Evolutionary conservation across 2,113 vertebrate species (phyloP), one percentile per base, ranked within the genome.

Genomic region (Melospiza georgiana): DNA sequence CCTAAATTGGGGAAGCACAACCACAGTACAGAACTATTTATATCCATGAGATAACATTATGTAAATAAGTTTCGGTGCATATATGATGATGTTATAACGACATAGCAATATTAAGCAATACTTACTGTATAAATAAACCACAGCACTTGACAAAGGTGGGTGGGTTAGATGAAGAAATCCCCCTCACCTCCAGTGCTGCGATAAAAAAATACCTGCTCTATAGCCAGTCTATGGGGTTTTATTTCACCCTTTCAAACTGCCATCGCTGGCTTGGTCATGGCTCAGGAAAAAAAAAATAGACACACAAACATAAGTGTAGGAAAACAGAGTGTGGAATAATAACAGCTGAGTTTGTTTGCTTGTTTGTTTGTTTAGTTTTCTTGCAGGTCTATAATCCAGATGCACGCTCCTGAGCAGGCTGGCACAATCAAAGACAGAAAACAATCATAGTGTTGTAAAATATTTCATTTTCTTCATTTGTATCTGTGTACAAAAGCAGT

Each of bases 251-350:
- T 54, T 83, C 37, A 57, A 28, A 49, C 17, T 15, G 44, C 28
- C 11, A 22, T 3, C 1, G 0, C 22, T 22, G 35, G 5, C 24
- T 54, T 35, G 20, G 23, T 35, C n/a, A 8, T 12, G 30, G 11
- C 18, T 52, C 0, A 41, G 2, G 18, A 9, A 0, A 0, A 9
- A 31, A 5, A 12, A 6, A 8, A 7, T 6, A 41, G 14, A 24
- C 68, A 4, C 10, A 8, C 8, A 37, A 30, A 48, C 17, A 6
- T 11, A 39, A 51, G 9, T 16, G 46, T 44, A 69, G 43, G n/a
- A 37, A 68, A 95, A 59, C 5, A 11, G 37, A 72, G 20, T 8
- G 4, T 22, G 48, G 13, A 46, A 30, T 28, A 43, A 11, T 20
- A 77, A 25, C 17, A 41, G 10, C 17, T 33, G 5, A 4, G 17